These are phyloP conservation scores for Lacerta bilineata DNA, from an alignment of 2,797 vertebrate species.

Conservation along the genomic window DNA sequence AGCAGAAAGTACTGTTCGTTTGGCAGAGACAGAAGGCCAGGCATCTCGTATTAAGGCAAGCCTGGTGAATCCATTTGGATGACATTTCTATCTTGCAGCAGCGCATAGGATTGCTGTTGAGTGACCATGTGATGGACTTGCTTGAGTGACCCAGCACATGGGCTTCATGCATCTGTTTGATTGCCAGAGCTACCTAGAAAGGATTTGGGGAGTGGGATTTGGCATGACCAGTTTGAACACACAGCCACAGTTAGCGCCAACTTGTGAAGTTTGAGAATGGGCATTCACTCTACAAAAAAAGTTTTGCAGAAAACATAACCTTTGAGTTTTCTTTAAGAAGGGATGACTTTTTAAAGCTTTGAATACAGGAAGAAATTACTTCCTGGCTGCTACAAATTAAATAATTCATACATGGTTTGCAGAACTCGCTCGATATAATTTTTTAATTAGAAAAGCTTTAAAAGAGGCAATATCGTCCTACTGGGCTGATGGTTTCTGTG, in stretches of 20 bases:
- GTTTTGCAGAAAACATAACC: conserved; percentile 2
- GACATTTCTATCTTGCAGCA: too few relatives aligned
- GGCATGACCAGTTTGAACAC: neutral
- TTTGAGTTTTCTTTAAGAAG: conserved; percentile 32
- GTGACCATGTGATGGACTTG: neutral
- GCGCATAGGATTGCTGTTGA: neutral
- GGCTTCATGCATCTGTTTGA: neutral
- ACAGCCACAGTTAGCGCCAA: neutral
- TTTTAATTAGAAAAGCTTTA: conserved; percentile 58
- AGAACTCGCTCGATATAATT: conserved; percentile 38
- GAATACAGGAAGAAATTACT: conserved; percentile 17
- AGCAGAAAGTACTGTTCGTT: neutral
- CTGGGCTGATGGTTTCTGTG: conserved; percentile 41
- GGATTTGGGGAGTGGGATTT: neutral
- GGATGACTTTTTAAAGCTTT: neutral
- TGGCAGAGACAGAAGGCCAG: neutral
- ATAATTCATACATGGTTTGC: conserved; percentile 60
- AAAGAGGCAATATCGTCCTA: conserved; percentile 52
- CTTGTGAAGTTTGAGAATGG: neutral
- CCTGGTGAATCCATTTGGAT: neutral
- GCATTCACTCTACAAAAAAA: neutral
- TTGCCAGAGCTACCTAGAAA: neutral
- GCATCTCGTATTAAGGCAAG: neutral
- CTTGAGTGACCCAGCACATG: too few relatives aligned
- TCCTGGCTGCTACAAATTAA: conserved; percentile 32